Conservation (phyloP, 2,888 invertebrate genomes). For the Tinea trinotella region DNA sequence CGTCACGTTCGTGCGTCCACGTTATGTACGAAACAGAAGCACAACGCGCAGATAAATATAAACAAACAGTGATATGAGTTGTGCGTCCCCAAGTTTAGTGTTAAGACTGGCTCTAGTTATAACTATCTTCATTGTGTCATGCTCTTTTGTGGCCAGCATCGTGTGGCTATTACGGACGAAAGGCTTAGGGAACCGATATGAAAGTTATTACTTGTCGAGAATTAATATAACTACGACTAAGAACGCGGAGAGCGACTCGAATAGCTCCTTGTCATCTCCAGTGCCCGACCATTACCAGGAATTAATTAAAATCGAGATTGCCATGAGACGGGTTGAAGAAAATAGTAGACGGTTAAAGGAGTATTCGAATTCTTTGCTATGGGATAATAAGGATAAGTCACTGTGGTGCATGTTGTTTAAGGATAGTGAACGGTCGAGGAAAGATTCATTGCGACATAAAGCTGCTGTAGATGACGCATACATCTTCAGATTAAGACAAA, state of each 20-base stretch:
- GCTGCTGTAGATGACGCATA: conserved; percentile 51
- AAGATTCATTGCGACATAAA: conserved; percentile 30
- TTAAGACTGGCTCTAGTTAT: conserved; percentile 60
- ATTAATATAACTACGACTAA: conserved; percentile 63
- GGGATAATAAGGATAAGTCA: conserved; percentile 68
- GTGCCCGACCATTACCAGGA: conserved; percentile 63
- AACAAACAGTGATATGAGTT: conserved; percentile 72
- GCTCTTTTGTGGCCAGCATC: conserved; percentile 60
- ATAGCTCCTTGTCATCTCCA: conserved; percentile 43
- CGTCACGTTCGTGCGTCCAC: conserved; percentile 40
- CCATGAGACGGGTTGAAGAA: conserved; percentile 66
- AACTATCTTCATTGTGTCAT: conserved; percentile 60
- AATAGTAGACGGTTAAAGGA: conserved; percentile 64
- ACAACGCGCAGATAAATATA: conserved; percentile 51
- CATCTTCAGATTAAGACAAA: conserved; percentile 53
- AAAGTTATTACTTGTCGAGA: conserved; percentile 70
- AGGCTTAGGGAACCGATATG: conserved; percentile 55
- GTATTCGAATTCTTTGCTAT: conserved; percentile 63
- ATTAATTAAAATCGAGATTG: conserved; percentile 68
- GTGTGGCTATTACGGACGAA: conserved; percentile 61
- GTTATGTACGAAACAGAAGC: conserved; percentile 53
- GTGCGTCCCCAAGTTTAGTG: conserved; percentile 57
- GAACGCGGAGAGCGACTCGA: conserved; percentile 31
- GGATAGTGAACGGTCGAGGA: conserved; percentile 50
- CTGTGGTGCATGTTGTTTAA: conserved; percentile 69